Base-by-base conservation (phyloP, 2,797 vertebrate species). In the Echiichthys vipera region DNA sequence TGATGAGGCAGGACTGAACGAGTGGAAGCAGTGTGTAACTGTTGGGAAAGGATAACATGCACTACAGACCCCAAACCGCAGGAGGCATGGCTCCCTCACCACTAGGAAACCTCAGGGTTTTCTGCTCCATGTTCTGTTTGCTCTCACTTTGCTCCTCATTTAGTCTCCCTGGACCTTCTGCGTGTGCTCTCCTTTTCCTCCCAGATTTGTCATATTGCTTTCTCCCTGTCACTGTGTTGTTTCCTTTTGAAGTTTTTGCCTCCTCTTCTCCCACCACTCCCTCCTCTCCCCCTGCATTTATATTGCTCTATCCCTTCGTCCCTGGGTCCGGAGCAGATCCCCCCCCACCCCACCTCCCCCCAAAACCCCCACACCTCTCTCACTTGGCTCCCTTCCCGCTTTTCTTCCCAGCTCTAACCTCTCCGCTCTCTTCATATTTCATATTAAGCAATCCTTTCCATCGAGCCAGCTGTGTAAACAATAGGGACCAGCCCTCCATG, bases 391-490 rank as follows among this genome's bases (percentile, higher is more conserved):
- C 14, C 5, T 66, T 73, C 67, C 75, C 75, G 71, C 46, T 74
- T 87, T 81, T 80, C 77, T 88, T 74, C 69, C 69, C 71, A 29
- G 56, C 74, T 84, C 74, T 81, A 74, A 85, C 84, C 85, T 88
- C 88, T 81, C 78, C 59, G 29, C 85, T 91, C 85, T 90, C 80
- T 90, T 94, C 91, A 94, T 93, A 94, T 94, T 93, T 94, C 92
- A 94, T 92, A 93, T 95, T 90, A 93, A 93, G 92, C 93, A 94
- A 93, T 93, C 91, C 82, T 92, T 94, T 94, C 91, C 92, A 89
- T 72, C 77, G 62, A 83, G 86, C 92, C 93, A 95, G 93, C 94
- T 95, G 94, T 94, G 93, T 93, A 93, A 95, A 95, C 93, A 95
- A 84, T 68, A 77, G 87, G 86, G 84, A 86, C 89, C 62, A 58